Evolutionary conservation across 1,140 invertebrate species (phyloP).

Genomic region (Delia radicum): DNA sequence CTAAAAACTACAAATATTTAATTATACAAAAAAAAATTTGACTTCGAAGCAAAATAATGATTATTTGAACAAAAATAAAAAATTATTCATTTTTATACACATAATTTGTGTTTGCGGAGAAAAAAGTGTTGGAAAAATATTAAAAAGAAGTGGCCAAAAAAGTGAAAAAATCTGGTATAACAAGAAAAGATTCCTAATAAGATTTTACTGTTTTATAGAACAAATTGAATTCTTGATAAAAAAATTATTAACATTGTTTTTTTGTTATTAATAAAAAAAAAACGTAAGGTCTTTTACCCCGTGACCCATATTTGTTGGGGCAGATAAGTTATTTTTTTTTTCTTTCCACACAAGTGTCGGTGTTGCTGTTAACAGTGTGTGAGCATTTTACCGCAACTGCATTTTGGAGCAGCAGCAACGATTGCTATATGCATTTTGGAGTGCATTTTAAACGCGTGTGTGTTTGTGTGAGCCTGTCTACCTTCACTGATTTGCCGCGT

Average conservation of each 20-base stretch:
- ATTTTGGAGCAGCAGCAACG: neutral
- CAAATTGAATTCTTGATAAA: neutral
- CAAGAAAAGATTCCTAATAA: neutral
- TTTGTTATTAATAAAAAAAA: neutral
- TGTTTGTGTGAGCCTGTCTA: neutral
- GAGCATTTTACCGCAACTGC: neutral
- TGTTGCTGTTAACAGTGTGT: neutral
- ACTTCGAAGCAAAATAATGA: neutral
- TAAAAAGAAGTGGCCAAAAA: neutral
- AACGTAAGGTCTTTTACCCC: neutral
- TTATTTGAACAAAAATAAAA: neutral
- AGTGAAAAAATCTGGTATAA: constrained; percentile 4
- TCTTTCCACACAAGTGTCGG: too few relatives aligned
- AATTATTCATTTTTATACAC: neutral
- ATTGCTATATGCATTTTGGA: neutral
- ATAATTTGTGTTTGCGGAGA: neutral
- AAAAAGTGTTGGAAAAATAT: neutral
- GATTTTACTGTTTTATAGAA: neutral
- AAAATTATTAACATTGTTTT: neutral
- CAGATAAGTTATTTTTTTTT: neutral
- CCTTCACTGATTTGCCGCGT: neutral
- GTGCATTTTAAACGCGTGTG: neutral
- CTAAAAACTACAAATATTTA: too few relatives aligned
- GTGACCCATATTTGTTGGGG: neutral
- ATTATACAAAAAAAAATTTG: neutral